These are phyloP conservation scores for Alviniconcha strummeri DNA, from an alignment of 2,888 invertebrate genomes.

Conservation along the genomic window DNA sequence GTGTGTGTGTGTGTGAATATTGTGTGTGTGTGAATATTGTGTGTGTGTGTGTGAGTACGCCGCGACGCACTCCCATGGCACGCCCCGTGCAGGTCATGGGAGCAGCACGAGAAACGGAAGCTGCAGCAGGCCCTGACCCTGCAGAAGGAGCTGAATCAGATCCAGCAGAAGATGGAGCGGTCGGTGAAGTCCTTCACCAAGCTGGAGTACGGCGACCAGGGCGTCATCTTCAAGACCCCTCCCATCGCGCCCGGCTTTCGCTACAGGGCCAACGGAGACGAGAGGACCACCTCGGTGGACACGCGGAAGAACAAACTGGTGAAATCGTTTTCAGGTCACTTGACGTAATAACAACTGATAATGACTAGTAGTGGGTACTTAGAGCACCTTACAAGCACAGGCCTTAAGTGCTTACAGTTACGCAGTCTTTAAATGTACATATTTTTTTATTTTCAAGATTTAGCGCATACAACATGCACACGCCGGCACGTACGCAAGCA, in stretches of 20 bases:
- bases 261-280: conserved; percentile 12
- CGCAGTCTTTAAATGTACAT: too few species aligned
- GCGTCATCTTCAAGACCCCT: not conserved
- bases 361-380: too few species aligned
- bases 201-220: too few species aligned
- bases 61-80: too few species aligned
- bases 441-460: too few species aligned
- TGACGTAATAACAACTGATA: not conserved
- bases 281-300: not conserved
- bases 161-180: not conserved
- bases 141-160: not conserved
- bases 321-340: conserved; percentile 9
- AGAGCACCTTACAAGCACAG: too few species aligned
- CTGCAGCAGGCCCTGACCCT: too few species aligned
- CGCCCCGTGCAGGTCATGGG: conserved; percentile 13
- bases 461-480: too few species aligned
- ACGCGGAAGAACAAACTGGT: not conserved
- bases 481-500: too few species aligned
- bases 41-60: too few species aligned
- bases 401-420: too few species aligned
- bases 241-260: not conserved
- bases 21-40: not conserved
- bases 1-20: conserved; percentile 1
- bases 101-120: not conserved
- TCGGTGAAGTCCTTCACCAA: not conserved